These are phyloP conservation scores for Euura saliciscinereae DNA, from an alignment of 1,140 invertebrate species.

Conservation along the genomic window DNA sequence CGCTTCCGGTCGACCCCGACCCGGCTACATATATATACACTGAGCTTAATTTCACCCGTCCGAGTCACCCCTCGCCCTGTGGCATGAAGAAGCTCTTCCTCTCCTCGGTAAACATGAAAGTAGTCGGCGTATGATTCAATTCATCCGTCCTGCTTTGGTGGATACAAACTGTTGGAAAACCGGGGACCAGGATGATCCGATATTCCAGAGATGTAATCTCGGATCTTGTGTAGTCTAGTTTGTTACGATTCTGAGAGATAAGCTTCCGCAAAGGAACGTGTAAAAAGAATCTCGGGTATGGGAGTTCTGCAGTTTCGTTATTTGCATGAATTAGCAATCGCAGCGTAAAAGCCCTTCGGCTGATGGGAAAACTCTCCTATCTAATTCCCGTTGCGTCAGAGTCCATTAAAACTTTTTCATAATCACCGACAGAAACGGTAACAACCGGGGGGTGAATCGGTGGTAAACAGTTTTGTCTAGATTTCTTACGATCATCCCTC, in stretches of 20 bases:
- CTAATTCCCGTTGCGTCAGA: not conserved
- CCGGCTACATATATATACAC: not conserved
- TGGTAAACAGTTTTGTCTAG: too few relatives aligned
- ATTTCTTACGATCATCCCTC: not conserved
- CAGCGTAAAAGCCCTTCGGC: not conserved
- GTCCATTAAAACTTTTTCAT: constrained; percentile 7
- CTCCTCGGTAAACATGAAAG: not conserved
- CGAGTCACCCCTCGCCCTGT: not conserved
- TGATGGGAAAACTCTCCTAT: not conserved
- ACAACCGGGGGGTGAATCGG: not conserved
- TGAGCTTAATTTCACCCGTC: not conserved
- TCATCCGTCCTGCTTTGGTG: not conserved
- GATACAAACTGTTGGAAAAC: too few relatives aligned
- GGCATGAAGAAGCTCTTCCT: not conserved
- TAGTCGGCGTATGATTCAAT: not conserved
- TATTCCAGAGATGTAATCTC: too few relatives aligned
- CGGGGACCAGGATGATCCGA: too few relatives aligned
- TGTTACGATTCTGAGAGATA: not conserved
- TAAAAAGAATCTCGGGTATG: too few relatives aligned
- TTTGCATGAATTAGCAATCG: constrained; percentile 2
- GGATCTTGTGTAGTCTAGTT: too few relatives aligned
- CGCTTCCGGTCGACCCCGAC: not conserved
- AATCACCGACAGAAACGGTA: not conserved
- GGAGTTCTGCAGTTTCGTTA: not conserved
- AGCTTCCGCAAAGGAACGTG: not conserved